Percentiles rank a stretch among this genome's conserved stretches.
Conservation (phyloP, 2,888 invertebrate genomes). For the Nineta flava region DNA sequence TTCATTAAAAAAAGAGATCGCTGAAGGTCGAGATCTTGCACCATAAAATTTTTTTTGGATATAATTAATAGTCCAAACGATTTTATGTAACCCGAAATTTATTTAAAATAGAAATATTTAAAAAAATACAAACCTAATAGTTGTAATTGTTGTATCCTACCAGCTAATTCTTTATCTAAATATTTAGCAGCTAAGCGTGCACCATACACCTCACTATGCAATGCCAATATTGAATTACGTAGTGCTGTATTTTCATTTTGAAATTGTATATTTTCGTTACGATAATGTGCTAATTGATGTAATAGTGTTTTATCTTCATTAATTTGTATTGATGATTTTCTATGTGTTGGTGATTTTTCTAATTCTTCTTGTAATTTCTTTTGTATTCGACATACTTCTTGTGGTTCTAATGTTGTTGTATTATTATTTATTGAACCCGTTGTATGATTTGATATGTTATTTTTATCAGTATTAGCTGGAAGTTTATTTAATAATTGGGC, state of each 20-base stretch:
- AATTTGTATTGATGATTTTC: slow-evolving; percentile 13
- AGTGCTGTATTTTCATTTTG: slow-evolving; percentile 53
- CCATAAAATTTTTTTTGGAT: too few relatives aligned
- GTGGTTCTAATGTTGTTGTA: slow-evolving; percentile 25
- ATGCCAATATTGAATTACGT: slow-evolving; percentile 50
- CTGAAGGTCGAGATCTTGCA: too few relatives aligned
- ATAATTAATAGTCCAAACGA: too few relatives aligned
- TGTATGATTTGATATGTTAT: slow-evolving; percentile 7
- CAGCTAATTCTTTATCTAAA: slow-evolving; percentile 68
- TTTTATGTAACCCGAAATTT: too few relatives aligned
- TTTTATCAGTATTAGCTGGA: slow-evolving; percentile 24
- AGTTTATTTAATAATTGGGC: slow-evolving; percentile 36
- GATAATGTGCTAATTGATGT: slow-evolving; percentile 28
- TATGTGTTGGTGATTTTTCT: slow-evolving; percentile 26
- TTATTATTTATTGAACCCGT: slow-evolving; percentile 10
- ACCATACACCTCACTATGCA: slow-evolving; percentile 71
- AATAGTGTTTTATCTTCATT: slow-evolving; percentile 19
- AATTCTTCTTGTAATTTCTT: slow-evolving; percentile 29
- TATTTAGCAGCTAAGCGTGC: slow-evolving; percentile 74
- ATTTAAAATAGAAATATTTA: too few relatives aligned
- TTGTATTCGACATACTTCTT: slow-evolving; percentile 27
- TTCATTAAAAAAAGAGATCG: too few relatives aligned
- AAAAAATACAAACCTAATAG: slow-evolving; percentile 37
- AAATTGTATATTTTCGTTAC: slow-evolving; percentile 40
- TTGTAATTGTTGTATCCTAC: slow-evolving; percentile 73